Evolutionary conservation across 2,797 vertebrate species (phyloP).

Genomic region (Sebastes variabilis): DNA sequence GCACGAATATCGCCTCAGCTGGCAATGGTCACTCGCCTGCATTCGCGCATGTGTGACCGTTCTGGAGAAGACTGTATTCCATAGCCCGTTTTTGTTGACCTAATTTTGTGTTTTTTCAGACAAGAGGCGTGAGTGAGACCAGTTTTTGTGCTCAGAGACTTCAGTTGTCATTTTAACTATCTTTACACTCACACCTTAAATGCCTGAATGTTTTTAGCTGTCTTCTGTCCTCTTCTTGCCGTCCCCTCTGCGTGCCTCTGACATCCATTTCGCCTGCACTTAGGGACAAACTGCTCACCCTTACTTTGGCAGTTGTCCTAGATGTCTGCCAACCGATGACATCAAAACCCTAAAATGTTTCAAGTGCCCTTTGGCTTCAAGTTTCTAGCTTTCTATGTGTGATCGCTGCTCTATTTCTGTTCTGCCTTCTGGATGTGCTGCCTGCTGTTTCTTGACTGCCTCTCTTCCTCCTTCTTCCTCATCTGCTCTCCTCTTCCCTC

Average conservation of each 20-base stretch:
- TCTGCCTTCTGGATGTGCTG: conserved; percentile 22
- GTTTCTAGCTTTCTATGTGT: not conserved
- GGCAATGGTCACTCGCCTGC: no score
- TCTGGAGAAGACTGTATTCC: not conserved
- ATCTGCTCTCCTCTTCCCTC: not conserved
- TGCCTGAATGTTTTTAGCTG: not conserved
- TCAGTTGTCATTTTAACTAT: not conserved
- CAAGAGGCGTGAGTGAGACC: not conserved
- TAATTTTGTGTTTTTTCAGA: not conserved
- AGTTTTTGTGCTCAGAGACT: not conserved
- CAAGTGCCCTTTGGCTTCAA: conserved; percentile 41
- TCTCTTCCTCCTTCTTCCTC: not conserved
- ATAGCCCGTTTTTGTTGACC: not conserved
- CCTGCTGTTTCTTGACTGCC: conserved; percentile 30
- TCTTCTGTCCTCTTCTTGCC: not conserved
- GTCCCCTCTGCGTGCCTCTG: not conserved
- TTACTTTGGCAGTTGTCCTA: conserved; percentile 13
- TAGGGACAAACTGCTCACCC: conserved; percentile 12
- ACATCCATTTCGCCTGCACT: conserved; percentile 10
- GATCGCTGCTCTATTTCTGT: conserved; percentile 43
- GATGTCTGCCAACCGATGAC: conserved; percentile 12
- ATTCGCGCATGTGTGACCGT: not conserved
- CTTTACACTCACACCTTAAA: not conserved
- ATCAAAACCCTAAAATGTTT: conserved; percentile 17
- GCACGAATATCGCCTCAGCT: no score